Conservation (phyloP, 2,113 vertebrate species). For the Macaca mulatta region DNA sequence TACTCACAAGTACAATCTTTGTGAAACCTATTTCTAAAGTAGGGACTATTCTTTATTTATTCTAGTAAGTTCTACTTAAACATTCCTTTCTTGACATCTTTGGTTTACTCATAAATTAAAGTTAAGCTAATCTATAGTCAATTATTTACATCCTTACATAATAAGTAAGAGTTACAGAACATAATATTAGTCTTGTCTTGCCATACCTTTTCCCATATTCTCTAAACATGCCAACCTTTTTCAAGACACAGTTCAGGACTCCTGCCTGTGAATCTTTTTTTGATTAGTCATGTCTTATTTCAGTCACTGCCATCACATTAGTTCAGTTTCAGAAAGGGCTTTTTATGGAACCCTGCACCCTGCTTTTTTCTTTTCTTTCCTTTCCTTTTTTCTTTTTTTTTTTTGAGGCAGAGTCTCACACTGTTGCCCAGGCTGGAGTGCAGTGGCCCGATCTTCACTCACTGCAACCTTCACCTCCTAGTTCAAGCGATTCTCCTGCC, state of each 20-base stretch:
- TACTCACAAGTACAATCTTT: background rate
- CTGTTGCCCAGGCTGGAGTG: too few species aligned
- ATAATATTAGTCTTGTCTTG: background rate
- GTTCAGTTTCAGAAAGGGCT: background rate
- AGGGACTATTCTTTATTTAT: background rate
- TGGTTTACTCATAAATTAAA: background rate
- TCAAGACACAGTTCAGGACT: background rate
- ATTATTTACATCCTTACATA: background rate
- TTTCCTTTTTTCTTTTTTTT: background rate
- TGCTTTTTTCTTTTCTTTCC: too few species aligned
- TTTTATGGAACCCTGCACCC: background rate
- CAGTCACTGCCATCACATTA: background rate
- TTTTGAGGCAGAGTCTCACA: too few species aligned
- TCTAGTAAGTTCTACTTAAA: background rate
- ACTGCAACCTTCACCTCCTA: too few species aligned
- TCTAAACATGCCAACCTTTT: background rate
- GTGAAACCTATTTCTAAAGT: background rate
- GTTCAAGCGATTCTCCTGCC: too few species aligned
- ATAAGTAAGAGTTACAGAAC: background rate
- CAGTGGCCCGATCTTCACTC: too few species aligned
- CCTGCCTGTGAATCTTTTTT: background rate
- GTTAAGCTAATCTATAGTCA: background rate
- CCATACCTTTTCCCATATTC: background rate
- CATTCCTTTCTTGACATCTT: background rate
- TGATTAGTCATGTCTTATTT: conserved; percentile 14